Evolutionary conservation across 2,113 vertebrate species (phyloP).

Genomic region (Numida meleagris): DNA sequence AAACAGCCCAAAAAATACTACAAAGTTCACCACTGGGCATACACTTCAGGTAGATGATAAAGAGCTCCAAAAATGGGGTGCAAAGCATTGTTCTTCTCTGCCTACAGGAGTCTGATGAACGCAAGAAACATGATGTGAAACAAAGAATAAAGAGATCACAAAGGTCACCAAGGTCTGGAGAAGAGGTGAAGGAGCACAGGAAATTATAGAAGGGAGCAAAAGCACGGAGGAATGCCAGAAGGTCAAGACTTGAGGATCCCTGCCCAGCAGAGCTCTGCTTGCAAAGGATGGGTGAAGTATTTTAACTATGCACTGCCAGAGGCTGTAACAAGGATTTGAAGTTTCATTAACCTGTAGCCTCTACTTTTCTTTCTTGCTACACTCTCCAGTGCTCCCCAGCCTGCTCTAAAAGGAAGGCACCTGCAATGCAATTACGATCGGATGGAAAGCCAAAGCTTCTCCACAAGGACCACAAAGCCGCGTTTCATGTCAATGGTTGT

Average conservation of each 20-base stretch:
- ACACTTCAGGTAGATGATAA: not conserved
- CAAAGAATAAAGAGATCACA: not conserved
- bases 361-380: not conserved
- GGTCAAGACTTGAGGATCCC: not conserved
- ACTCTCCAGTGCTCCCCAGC: not conserved
- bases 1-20: not conserved
- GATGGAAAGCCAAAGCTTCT: not conserved
- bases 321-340: not conserved
- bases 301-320: not conserved
- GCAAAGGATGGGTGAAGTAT: not conserved
- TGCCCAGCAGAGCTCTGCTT: not conserved
- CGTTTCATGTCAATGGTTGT: not conserved
- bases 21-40: accelerated
- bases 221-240: not conserved
- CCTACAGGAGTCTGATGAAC: not conserved
- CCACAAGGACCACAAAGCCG: not conserved
- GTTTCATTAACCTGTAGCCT: not conserved
- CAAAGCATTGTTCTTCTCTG: not conserved
- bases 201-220: not conserved
- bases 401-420: not conserved
- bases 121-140: not conserved
- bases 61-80: not conserved
- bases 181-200: not conserved
- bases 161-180: not conserved
- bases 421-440: accelerated